Evolutionary conservation across 2,888 invertebrate species (phyloP), one percentile per base, ranked within the genome.

Genomic region (Prosopocoilus inquinatus): DNA sequence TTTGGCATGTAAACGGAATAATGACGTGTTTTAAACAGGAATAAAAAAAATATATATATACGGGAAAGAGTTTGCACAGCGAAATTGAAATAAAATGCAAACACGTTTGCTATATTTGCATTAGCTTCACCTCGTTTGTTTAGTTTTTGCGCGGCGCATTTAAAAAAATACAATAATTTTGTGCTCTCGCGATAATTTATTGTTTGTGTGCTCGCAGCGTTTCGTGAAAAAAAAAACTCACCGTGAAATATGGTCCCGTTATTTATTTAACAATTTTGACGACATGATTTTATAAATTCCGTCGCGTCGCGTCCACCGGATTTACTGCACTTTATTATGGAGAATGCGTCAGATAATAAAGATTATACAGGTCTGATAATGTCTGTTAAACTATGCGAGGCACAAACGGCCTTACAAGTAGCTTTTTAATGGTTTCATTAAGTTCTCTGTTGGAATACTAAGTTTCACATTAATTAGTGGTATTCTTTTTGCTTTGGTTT

Each of bases 1-100:
- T 20, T 20, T 20, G 20, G 15, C 41, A 15, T 41, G 41, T 41
- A 41, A 41, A 41, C 41, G 9, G n/a, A 41, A 41, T 41, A 41
- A 49, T 36, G 36, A 20, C 45, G 45, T 20, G 20, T 20, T 20
- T 20, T 20, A 20, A 20, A 20, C 20, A 20, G 3, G 20, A 20
- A 20, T 28, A 35, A 15, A 15, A 15, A 47, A 33, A n/a, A n/a
- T n/a, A 50, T 41, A 48, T 47, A 58, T 20, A 20, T 50, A 51
- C 47, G 49, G 43, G 52, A 50, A n/a, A 55, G 56, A 53, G 61
- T 65, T 63, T 64, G 59, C 60, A 46, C 58, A 60, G 58, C 58
- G 59, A 58, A 65, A 64, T 65, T 64, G 64, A 61, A 64, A 65
- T 62, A 64, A 63, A 64, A 59, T 65, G 65, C 53, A 65, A 65